phyloP scores from a whole-genome alignment of 2,888 invertebrate species.

The Agrotis segetum region DNA sequence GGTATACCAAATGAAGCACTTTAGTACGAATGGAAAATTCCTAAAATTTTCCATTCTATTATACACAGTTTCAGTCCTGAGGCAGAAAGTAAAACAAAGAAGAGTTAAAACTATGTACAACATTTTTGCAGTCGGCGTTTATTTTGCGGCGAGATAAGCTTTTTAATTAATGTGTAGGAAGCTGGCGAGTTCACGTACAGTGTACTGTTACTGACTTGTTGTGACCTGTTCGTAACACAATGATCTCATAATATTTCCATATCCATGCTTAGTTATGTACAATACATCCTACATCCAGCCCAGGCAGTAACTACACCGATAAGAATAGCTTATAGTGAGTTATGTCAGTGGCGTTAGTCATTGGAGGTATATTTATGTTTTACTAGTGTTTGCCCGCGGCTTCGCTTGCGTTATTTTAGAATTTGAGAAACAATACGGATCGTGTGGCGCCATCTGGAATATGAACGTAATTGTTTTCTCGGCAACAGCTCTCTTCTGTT shows the following conservation, averaged over 20 bases:
- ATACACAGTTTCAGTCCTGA: constrained; percentile 11
- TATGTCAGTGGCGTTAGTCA: constrained; percentile 23
- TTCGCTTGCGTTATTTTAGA: no score
- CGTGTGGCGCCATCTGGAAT: no score
- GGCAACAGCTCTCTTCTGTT: no score
- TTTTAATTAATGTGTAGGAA: constrained; percentile 70
- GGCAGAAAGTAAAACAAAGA: constrained; percentile 31
- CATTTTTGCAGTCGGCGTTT: constrained; percentile 27
- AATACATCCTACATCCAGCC: constrained; percentile 22
- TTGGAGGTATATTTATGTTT: constrained; percentile 5
- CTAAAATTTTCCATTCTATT: background rate
- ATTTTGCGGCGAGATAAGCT: constrained; percentile 61
- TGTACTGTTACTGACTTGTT: constrained; percentile 52
- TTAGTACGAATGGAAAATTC: background rate
- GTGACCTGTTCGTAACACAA: constrained; percentile 47
- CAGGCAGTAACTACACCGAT: constrained; percentile 28
- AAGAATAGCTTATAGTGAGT: constrained; percentile 22
- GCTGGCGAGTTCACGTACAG: constrained; percentile 66
- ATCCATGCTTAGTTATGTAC: constrained; percentile 15
- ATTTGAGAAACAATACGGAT: no score
- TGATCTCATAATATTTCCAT: constrained; percentile 60
- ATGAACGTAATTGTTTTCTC: no score
- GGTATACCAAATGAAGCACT: no score
- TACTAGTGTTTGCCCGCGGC: no score
- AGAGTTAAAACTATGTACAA: constrained; percentile 12